These are phyloP conservation scores for Nannobrachium achirus DNA, from an alignment of 2,113 vertebrate genomes.

Conservation along the genomic window DNA sequence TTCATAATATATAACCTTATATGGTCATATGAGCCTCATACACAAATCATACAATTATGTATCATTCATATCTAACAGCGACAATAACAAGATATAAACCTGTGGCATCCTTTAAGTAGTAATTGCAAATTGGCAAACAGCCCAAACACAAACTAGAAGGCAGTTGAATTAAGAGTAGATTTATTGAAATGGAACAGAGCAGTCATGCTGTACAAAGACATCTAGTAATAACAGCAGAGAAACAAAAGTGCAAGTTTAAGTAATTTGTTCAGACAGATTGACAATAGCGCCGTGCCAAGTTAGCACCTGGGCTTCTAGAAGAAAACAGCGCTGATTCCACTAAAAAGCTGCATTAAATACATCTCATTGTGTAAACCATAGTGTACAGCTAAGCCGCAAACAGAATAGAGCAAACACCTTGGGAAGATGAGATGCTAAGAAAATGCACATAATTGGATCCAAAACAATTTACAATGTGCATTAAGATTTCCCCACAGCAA, in stretches of 20 bases:
- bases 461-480: too few relatives aligned
- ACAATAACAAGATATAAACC: too few relatives aligned
- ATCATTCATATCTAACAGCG: too few relatives aligned
- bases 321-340: neutral
- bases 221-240: slow-evolving; percentile 41
- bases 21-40: too few relatives aligned
- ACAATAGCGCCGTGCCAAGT: neutral
- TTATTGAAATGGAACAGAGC: slow-evolving; percentile 32
- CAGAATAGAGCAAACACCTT: too few relatives aligned
- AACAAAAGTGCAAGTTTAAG: slow-evolving; percentile 38
- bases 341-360: slow-evolving; percentile 27
- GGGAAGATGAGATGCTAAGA: too few relatives aligned
- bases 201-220: slow-evolving; percentile 67
- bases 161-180: neutral
- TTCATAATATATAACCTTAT: too few relatives aligned
- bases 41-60: too few relatives aligned
- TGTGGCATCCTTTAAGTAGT: too few relatives aligned
- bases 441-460: too few relatives aligned
- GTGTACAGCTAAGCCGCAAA: neutral
- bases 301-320: neutral
- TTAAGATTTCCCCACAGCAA: too few relatives aligned
- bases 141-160: neutral
- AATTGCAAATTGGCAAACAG: too few relatives aligned
- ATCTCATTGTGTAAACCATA: neutral
- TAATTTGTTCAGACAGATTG: slow-evolving; percentile 1